phyloP scores from a whole-genome alignment of 2,797 vertebrate genomes.

The Parauchenoglanis ngamensis region DNA sequence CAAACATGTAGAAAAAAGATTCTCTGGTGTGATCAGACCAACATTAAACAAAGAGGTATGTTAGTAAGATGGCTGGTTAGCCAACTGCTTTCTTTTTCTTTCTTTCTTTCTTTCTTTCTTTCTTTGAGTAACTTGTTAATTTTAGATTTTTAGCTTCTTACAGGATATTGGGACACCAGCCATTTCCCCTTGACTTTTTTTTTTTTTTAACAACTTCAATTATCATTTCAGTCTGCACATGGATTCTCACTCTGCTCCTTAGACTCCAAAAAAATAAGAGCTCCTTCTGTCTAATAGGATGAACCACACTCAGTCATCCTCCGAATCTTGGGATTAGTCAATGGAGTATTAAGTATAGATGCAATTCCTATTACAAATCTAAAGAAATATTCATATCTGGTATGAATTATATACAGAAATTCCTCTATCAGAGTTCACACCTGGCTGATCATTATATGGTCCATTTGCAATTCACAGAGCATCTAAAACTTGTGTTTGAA shows the following conservation, averaged over 20 bases:
- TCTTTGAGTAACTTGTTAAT: no score
- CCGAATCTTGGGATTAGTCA: conserved; percentile 34
- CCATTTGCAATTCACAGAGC: conserved; percentile 33
- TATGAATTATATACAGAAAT: conserved; percentile 50
- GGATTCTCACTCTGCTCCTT: neutral
- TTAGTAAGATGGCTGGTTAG: neutral
- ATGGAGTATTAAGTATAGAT: conserved; percentile 48
- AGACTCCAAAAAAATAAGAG: neutral
- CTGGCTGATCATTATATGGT: conserved; percentile 33
- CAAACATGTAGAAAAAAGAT: neutral
- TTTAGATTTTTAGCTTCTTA: neutral
- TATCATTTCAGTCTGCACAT: neutral
- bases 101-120: no score
- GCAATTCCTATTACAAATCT: conserved; percentile 48
- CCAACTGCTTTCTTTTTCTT: neutral
- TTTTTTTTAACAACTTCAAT: neutral
- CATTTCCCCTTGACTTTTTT: no score
- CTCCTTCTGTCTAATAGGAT: conserved; percentile 28
- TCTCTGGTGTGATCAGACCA: neutral
- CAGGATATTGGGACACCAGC: neutral
- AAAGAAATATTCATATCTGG: conserved; percentile 49
- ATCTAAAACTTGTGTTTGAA: conserved; percentile 43
- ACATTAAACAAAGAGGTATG: neutral
- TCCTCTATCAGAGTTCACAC: conserved; percentile 36
- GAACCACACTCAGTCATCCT: conserved; percentile 25